Base-by-base conservation (phyloP, 92 coral and sea anemone species). In the Parazoanthus swiftii region DNA sequence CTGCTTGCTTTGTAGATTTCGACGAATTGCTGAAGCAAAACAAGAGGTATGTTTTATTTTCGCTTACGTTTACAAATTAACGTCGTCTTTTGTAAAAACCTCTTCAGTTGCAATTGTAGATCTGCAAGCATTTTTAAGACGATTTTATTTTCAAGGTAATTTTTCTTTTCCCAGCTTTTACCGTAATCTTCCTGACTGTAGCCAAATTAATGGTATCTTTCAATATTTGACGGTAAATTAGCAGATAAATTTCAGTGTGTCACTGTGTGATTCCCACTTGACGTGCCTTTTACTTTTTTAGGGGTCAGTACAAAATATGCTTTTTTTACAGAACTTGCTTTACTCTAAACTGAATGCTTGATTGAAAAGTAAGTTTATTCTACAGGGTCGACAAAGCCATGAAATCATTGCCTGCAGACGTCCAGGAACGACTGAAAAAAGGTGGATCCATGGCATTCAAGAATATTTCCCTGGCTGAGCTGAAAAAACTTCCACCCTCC, bases 401-500 rank as follows among this genome's bases (percentile, higher is more conserved):
- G 77, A 84, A 70, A 29, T 6, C 43, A 33, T 46, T 84, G 13
- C 87, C 87, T 36, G 15, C 66, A 68, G 43, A 43, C 7, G 77
- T 84, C 6, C 87, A 70, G 29, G 87, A 44, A 13, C 78, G 79
- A 13, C 68, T 84, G 23, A 70, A 71, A 42, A 15, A n/a, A 48
- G 87, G 87, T 44, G 87, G 87, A 1, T 16, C 87, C 2, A 26
- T 7, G 37, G 87, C 87, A 54, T 84, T 84, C 63, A 70, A 44
- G 67, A 70, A 84, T 50, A 84, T 84, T 21, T 84, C 87, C 63
- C 23, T 84, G 25, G 79, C 37, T 14, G 87, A 70, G 11, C 29
- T 84, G 87, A 84, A 70, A 29, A 84, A 33, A 68, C 87, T 84
- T 26, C 87, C 87, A 26, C 79, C 87, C 39, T 84, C 87, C 23